These are phyloP conservation scores for Acronicta psi DNA, from an alignment of 2,888 invertebrate genomes.

Conservation along the genomic window DNA sequence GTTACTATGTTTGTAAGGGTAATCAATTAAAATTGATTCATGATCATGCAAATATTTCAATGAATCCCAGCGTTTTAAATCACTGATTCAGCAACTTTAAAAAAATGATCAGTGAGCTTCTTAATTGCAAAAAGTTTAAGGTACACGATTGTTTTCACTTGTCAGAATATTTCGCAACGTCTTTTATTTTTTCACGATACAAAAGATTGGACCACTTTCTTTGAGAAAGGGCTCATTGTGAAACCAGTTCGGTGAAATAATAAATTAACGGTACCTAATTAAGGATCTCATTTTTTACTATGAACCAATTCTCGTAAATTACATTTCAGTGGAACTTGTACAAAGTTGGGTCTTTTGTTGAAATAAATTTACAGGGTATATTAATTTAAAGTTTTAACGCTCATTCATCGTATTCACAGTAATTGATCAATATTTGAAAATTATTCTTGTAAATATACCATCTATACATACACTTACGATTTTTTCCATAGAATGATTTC, in stretches of 20 bases:
- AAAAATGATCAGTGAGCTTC: constrained; percentile 46
- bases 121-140: constrained; percentile 63
- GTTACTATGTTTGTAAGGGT: constrained; percentile 7
- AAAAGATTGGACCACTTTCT: constrained; percentile 70
- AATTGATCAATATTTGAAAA: too few relatives aligned
- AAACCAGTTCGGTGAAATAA: constrained; percentile 65
- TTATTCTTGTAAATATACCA: too few relatives aligned
- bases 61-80: constrained; percentile 18
- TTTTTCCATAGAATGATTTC: too few relatives aligned
- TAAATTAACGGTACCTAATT: constrained; percentile 70
- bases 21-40: constrained; percentile 31
- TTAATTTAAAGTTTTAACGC: too few relatives aligned
- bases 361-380: background rate
- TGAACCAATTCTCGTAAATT: constrained; percentile 51
- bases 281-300: constrained; percentile 59
- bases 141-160: constrained; percentile 60
- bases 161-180: constrained; percentile 62
- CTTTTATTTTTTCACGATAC: constrained; percentile 66
- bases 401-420: background rate
- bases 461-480: too few relatives aligned
- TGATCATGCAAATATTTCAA: constrained; percentile 40
- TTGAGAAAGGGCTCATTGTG: constrained; percentile 61
- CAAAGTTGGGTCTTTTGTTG: constrained; percentile 3
- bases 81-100: constrained; percentile 53
- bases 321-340: constrained; percentile 25